Conservation (phyloP, 92 coral and sea anemone genomes). For the Phenganax stokvisi region DNA sequence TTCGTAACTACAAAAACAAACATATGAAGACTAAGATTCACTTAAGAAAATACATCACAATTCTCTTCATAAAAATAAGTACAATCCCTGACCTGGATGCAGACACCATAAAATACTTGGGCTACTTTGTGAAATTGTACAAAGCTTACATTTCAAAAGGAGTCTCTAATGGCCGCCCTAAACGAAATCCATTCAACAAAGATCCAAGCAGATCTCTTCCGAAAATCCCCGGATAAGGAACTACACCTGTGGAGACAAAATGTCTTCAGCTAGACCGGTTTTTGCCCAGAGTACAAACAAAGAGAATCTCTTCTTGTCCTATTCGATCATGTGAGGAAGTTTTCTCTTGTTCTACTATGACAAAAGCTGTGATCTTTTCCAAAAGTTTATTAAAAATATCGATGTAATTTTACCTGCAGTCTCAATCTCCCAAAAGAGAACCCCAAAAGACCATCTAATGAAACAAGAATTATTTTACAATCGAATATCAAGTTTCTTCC, state of each 20-base stretch:
- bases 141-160: slow-evolving; percentile 18
- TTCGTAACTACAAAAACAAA: slow-evolving; percentile 18
- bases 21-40: too few relatives aligned
- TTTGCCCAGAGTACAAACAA: too few relatives aligned
- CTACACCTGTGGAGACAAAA: not conserved
- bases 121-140: too few relatives aligned
- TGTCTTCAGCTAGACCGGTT: too few relatives aligned
- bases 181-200: not conserved
- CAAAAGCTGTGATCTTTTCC: too few relatives aligned
- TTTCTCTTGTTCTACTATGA: too few relatives aligned
- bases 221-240: not conserved
- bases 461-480: not conserved
- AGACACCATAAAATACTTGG: too few relatives aligned
- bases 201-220: not conserved
- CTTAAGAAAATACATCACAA: too few relatives aligned
- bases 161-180: not conserved
- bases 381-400: not conserved
- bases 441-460: slow-evolving; percentile 88
- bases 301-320: not conserved
- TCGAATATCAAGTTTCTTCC: not conserved
- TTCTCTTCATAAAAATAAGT: too few relatives aligned
- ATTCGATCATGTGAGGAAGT: too few relatives aligned
- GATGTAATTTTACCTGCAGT: slow-evolving; percentile 60
- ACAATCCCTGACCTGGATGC: too few relatives aligned
- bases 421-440: slow-evolving; percentile 85